These are phyloP conservation scores for Diglossa brunneiventris DNA, from an alignment of 2,113 vertebrate species.

Conservation along the genomic window DNA sequence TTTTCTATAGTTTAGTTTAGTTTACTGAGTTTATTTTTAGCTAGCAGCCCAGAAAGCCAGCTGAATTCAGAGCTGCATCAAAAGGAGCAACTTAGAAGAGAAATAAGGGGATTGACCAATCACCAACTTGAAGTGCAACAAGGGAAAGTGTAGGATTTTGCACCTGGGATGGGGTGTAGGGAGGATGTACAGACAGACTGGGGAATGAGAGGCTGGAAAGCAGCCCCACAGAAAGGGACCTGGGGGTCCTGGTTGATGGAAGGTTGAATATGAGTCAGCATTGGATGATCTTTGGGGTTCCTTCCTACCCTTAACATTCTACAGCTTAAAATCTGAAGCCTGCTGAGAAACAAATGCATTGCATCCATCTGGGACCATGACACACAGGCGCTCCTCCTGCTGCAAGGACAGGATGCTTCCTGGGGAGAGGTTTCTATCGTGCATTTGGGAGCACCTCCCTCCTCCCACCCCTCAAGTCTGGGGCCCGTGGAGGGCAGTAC, in stretches of 20 bases:
- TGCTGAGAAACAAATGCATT: not conserved
- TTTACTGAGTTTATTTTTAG: not conserved
- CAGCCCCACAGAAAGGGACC: not conserved
- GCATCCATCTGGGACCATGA: not conserved
- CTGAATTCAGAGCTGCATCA: not conserved
- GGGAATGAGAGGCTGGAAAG: not conserved
- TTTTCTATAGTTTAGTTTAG: not conserved
- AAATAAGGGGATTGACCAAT: not conserved
- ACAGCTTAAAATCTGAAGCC: not conserved
- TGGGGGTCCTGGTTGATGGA: rapidly evolving
- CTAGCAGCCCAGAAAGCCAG: not conserved
- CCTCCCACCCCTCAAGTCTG: rapidly evolving
- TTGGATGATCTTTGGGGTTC: not conserved
- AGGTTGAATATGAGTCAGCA: not conserved
- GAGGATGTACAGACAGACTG: not conserved
- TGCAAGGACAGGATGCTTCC: rapidly evolving
- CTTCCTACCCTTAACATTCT: not conserved
- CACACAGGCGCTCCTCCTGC: not conserved
- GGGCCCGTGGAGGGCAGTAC: rapidly evolving
- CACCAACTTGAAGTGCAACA: not conserved
- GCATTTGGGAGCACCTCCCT: not conserved
- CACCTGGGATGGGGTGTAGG: not conserved
- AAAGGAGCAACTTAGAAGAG: not conserved
- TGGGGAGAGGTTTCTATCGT: not conserved
- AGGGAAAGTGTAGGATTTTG: not conserved